A percentile compares a stretch with the other conserved stretches of the same genome.
phyloP scores from a whole-genome alignment of 2,888 invertebrate species.

The Pyralis farinalis region DNA sequence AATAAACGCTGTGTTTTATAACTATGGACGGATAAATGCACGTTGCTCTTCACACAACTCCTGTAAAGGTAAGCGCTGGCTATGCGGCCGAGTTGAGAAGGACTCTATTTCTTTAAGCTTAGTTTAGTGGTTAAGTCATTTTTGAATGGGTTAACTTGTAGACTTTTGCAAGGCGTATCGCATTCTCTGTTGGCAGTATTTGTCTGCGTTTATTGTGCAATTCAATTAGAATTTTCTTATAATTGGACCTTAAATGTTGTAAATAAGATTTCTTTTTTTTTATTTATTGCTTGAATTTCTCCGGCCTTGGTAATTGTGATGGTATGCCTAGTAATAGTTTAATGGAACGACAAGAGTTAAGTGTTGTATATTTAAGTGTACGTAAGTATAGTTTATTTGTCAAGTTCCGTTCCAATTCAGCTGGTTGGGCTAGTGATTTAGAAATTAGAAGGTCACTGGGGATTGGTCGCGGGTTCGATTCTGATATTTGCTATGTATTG shows the following conservation, averaged over 20 bases:
- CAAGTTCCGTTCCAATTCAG: constrained; percentile 13
- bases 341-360: constrained; percentile 18
- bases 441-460: no score
- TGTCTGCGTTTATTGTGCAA: constrained; percentile 62
- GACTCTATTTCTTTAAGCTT: constrained; percentile 41
- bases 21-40: constrained; percentile 52
- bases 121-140: constrained; percentile 41
- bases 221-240: constrained; percentile 18
- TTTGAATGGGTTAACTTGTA: constrained; percentile 46
- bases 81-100: constrained; percentile 46
- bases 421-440: no score
- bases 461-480: not conserved
- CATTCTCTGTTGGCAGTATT: constrained; percentile 54
- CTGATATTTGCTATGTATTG: not conserved
- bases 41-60: constrained; percentile 27
- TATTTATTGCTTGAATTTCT: constrained; percentile 14
- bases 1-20: constrained; percentile 32
- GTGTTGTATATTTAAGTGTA: constrained; percentile 9
- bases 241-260: constrained; percentile 4
- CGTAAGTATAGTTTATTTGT: constrained; percentile 12
- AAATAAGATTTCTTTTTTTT: constrained; percentile 4
- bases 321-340: constrained; percentile 19
- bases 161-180: constrained; percentile 61
- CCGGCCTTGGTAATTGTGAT: constrained; percentile 18
- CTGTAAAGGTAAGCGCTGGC: constrained; percentile 58